Evolutionary conservation across 2,113 vertebrate genomes (phyloP).

Genomic region (Triplophysa rosa): DNA sequence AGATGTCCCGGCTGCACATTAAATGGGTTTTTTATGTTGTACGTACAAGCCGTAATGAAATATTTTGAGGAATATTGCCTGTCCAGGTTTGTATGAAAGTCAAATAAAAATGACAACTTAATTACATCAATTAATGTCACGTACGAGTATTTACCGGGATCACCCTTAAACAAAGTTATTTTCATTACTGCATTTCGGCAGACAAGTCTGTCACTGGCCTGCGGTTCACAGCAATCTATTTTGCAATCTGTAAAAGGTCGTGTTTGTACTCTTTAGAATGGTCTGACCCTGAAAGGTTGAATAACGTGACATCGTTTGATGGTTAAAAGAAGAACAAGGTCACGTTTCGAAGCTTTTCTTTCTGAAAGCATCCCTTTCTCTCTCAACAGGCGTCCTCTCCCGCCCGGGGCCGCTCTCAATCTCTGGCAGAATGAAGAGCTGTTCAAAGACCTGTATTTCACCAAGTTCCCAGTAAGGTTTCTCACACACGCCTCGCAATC

Average conservation of each 20-base stretch:
- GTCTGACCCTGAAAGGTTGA: conserved; percentile 6
- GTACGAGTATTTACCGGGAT: too few species aligned
- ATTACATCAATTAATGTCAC: too few species aligned
- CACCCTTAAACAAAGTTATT: too few species aligned
- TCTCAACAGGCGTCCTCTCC: conserved; percentile 83
- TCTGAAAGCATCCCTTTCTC: neutral
- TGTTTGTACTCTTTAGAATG: neutral
- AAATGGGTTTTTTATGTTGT: neutral
- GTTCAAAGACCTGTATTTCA: conserved; percentile 89
- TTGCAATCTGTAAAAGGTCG: neutral
- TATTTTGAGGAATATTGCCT: neutral
- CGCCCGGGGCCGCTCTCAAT: conserved; percentile 87
- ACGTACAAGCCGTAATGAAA: neutral
- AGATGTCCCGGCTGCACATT: neutral
- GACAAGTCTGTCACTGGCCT: too few species aligned
- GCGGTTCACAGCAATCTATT: too few species aligned
- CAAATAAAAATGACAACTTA: too few species aligned
- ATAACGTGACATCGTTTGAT: neutral
- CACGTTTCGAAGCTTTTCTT: neutral
- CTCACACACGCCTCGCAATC: neutral
- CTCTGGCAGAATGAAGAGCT: conserved; percentile 90
- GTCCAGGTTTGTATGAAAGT: neutral
- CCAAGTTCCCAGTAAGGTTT: conserved; percentile 87
- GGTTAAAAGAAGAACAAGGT: conserved; percentile 7
- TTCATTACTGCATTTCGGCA: too few species aligned